phyloP scores from a whole-genome alignment of 2,113 vertebrate genomes.

The Gadus chalcogrammus region DNA sequence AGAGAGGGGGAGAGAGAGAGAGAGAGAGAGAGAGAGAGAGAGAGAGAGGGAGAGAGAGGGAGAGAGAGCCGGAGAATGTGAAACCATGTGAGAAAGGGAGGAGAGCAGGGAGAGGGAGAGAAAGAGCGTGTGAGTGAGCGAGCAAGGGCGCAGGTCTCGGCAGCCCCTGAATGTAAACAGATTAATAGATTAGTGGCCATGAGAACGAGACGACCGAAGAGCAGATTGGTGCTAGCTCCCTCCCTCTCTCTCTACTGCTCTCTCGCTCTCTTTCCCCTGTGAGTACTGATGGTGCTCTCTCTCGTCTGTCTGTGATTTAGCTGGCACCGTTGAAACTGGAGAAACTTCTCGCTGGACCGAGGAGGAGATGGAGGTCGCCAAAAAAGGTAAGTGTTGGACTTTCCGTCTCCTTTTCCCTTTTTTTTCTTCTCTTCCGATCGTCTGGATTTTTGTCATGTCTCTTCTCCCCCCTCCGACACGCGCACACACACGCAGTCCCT shows the following conservation, averaged over 20 bases:
- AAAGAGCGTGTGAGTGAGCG: slow-evolving; percentile 17
- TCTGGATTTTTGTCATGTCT: slow-evolving; percentile 25
- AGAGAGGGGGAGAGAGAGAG: slow-evolving; percentile 18
- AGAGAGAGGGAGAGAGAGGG: slow-evolving; percentile 14
- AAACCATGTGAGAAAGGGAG: slow-evolving; percentile 17
- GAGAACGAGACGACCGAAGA: slow-evolving; percentile 51
- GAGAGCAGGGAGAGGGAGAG: slow-evolving; percentile 16
- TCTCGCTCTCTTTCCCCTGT: neutral
- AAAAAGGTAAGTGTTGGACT: slow-evolving; percentile 83
- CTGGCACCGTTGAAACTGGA: slow-evolving; percentile 87
- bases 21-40: slow-evolving; percentile 22
- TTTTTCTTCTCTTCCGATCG: slow-evolving; percentile 23
- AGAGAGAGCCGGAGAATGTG: slow-evolving; percentile 6
- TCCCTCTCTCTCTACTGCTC: slow-evolving; percentile 16
- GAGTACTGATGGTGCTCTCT: slow-evolving; percentile 46
- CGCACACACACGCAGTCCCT: slow-evolving; percentile 1
- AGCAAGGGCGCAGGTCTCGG: slow-evolving; percentile 59
- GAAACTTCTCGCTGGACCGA: slow-evolving; percentile 99
- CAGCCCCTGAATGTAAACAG: slow-evolving; percentile 71
- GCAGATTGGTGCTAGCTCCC: slow-evolving; percentile 38
- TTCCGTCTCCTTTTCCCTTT: neutral
- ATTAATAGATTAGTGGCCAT: slow-evolving; percentile 67
- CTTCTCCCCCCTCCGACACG: neutral
- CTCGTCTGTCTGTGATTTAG: slow-evolving; percentile 68
- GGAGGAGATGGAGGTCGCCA: slow-evolving; percentile 99